These are phyloP conservation scores for Marronus borbonicus DNA, from an alignment of 2,888 invertebrate genomes.

Conservation along the genomic window DNA sequence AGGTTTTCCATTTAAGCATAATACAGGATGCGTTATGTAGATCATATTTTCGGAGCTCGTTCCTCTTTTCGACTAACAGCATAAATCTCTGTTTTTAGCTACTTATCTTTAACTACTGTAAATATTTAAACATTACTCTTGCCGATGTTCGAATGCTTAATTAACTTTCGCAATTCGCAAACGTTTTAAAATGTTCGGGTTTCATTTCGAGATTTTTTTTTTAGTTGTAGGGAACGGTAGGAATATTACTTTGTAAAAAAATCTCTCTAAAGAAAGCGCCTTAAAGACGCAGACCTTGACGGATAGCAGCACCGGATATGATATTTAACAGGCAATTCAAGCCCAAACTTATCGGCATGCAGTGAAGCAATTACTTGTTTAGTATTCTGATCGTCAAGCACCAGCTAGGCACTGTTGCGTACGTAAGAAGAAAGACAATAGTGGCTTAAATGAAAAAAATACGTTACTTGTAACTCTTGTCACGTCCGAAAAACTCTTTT, in stretches of 20 bases:
- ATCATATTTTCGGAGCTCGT: neutral
- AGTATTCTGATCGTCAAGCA: slow-evolving; percentile 57
- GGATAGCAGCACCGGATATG: slow-evolving; percentile 60
- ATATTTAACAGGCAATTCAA: slow-evolving; percentile 62
- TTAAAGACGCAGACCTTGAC: slow-evolving; percentile 54
- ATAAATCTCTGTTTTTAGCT: neutral
- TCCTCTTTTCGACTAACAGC: neutral
- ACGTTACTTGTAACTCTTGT: slow-evolving; percentile 54
- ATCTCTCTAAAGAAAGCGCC: slow-evolving; percentile 9
- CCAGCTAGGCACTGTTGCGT: slow-evolving; percentile 55
- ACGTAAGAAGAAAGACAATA: slow-evolving; percentile 59
- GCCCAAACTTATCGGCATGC: slow-evolving; percentile 60
- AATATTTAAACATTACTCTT: neutral
- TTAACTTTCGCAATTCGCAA: slow-evolving; percentile 9
- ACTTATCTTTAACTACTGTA: slow-evolving; percentile 1
- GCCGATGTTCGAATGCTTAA: neutral
- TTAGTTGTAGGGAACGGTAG: too few relatives aligned
- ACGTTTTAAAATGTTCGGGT: neutral
- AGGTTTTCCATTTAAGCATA: neutral
- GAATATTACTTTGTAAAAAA: neutral
- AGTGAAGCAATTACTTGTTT: slow-evolving; percentile 58
- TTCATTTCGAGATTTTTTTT: neutral
- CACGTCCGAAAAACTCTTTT: slow-evolving; percentile 46
- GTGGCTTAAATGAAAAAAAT: slow-evolving; percentile 54
- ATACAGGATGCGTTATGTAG: slow-evolving; percentile 8